Evolutionary conservation across 2,797 vertebrate genomes (phyloP).

Genomic region (Phataginus tetradactyla): DNA sequence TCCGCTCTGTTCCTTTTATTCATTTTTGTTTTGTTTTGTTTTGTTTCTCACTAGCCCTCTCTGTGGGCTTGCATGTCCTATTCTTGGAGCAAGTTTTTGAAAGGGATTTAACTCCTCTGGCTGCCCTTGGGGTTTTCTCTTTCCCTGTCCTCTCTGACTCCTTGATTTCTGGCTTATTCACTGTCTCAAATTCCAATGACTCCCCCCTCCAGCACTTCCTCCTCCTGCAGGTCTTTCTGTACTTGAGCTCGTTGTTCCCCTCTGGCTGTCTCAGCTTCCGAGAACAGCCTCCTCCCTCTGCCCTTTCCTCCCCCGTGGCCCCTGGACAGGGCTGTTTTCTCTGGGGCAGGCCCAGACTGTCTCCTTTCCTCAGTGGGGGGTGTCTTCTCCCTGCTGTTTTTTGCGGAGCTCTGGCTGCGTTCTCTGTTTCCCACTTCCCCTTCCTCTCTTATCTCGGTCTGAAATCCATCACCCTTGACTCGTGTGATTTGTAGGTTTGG

Average conservation of each 20-base stretch:
- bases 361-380: conserved; percentile 58
- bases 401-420: not conserved
- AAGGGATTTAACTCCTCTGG: not conserved
- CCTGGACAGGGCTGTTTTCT: conserved; percentile 43
- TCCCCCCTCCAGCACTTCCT: not conserved
- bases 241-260: conserved; percentile 64
- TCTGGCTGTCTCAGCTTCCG: conserved; percentile 55
- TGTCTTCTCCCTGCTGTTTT: conserved; percentile 53
- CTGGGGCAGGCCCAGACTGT: conserved; percentile 53
- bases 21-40: not conserved
- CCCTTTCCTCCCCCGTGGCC: conserved; percentile 40
- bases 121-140: conserved; percentile 46
- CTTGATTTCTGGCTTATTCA: conserved; percentile 38
- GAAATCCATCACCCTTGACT: conserved; percentile 52
- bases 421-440: conserved; percentile 50
- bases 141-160: conserved; percentile 15
- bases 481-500: conserved; percentile 19
- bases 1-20: not conserved
- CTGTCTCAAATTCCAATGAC: conserved; percentile 59
- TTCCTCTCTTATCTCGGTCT: conserved; percentile 68
- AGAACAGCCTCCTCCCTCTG: not conserved
- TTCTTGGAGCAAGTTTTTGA: not conserved
- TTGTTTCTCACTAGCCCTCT: not conserved
- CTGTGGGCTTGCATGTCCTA: not conserved
- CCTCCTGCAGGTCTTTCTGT: conserved; percentile 59